These are phyloP conservation scores for Tenthredo distinguenda DNA, from an alignment of 2,888 invertebrate species.

Conservation along the genomic window DNA sequence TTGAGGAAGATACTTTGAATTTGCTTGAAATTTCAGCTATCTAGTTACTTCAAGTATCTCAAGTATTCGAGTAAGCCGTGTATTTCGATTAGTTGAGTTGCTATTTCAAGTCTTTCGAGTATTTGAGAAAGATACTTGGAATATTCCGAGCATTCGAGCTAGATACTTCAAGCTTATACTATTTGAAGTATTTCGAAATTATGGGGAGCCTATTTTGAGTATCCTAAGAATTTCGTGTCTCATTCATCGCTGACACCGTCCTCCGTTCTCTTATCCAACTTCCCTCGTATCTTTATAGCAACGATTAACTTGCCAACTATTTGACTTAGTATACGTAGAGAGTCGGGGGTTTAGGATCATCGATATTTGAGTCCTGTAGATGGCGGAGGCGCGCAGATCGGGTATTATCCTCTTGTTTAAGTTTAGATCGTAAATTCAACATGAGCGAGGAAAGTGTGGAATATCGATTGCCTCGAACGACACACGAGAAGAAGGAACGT, in stretches of 20 bases:
- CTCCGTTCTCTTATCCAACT: background rate
- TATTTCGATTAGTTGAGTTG: background rate
- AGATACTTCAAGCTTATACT: background rate
- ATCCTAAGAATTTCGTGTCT: background rate
- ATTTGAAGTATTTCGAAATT: background rate
- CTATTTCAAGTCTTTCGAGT: background rate
- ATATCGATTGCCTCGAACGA: constrained; percentile 39
- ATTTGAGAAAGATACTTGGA: background rate
- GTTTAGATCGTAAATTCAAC: constrained; percentile 43
- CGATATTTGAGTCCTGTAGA: constrained; percentile 4
- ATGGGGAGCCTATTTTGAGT: too few relatives aligned
- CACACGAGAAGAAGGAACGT: constrained; percentile 27
- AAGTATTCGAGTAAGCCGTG: background rate
- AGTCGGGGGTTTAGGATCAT: constrained; percentile 6
- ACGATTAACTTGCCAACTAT: background rate
- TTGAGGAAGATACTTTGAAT: background rate
- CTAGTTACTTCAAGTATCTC: background rate
- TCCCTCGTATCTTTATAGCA: background rate
- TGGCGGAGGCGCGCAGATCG: background rate
- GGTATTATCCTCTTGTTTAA: constrained; percentile 39
- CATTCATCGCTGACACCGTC: background rate
- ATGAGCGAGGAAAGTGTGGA: background rate
- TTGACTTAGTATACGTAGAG: background rate
- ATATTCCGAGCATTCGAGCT: background rate
- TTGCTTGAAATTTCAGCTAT: background rate